Evolutionary conservation across 2,113 vertebrate species (phyloP), one percentile per base, ranked within the genome.

Genomic region (Tachysurus fulvidraco): DNA sequence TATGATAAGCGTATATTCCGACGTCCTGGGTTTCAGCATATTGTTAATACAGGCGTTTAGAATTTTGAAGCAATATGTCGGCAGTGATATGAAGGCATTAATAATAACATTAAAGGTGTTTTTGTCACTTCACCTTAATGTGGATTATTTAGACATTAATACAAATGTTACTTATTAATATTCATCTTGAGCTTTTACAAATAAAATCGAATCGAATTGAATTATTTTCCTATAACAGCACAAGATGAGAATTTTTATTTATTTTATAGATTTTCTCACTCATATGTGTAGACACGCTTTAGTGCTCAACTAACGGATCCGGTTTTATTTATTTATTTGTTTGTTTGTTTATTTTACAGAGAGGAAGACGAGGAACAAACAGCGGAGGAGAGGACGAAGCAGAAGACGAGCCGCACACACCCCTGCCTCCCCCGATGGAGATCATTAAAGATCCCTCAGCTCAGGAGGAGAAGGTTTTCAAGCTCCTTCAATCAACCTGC

Each of bases 371-470:
- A 95, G 87, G 97, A 90, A 91, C 93, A 57, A 93, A 95, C 86
- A 96, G 97, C 0, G 98, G 98, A 92, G 98, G 97, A 85, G 98
- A 99, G 93, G 98, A 98, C 90, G 98, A 99, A 90, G 94, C 96
- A 79, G 98, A 99, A 54, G 98, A 99, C 90, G 98, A 99, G 64
- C 97, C 96, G 12, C 96, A 97, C 92, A 98, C 97, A 4, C 97
- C 95, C 14, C 94, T 99, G 54, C 98, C 98, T 44, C 98, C 98
- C 0, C 98, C 98, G 7, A 99, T 99, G 98, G 98, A 98, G 93
- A 99, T 99, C 93, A 99, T 99, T 91, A 98, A 99, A 91, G 98
- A 99, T 69, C 96, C 98, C 46, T 97, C 97, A 52, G 94, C 96
- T 12, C 97, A 97, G 30, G 97, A 99, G 85, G 98, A 99, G 89